phyloP scores from a whole-genome alignment of 2,888 invertebrate species.

The Euclidia mi region DNA sequence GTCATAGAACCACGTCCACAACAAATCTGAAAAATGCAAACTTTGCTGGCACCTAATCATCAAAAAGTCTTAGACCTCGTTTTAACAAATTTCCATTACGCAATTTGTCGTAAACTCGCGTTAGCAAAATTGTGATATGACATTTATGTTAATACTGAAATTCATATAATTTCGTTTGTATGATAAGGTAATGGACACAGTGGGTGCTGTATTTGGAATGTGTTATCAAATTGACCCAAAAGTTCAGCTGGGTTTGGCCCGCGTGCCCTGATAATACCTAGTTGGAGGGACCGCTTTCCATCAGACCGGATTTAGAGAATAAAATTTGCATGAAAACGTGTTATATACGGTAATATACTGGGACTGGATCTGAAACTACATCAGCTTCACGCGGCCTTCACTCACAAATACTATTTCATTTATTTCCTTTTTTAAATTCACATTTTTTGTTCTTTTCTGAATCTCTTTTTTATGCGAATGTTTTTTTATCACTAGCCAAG shows the following conservation, averaged over 20 bases:
- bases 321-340: slow-evolving; percentile 87
- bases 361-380: slow-evolving; percentile 74
- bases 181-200: slow-evolving; percentile 74
- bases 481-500: no score
- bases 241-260: slow-evolving; percentile 73
- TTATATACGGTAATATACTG: slow-evolving; percentile 77
- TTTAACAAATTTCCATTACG: no score
- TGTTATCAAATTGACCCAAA: slow-evolving; percentile 86
- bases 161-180: slow-evolving; percentile 66
- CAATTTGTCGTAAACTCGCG: slow-evolving; percentile 43
- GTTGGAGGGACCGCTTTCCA: slow-evolving; percentile 80
- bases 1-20: no score
- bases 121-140: slow-evolving; percentile 22
- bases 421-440: slow-evolving; percentile 13
- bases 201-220: slow-evolving; percentile 66
- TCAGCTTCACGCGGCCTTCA: slow-evolving; percentile 47
- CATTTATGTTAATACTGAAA: slow-evolving; percentile 46
- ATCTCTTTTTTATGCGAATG: no score
- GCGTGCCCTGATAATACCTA: slow-evolving; percentile 71
- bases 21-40: no score
- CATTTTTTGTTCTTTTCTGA: no score
- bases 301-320: slow-evolving; percentile 82
- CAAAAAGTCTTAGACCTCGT: no score
- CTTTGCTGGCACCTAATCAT: no score
- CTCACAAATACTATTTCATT: slow-evolving; percentile 30